Percentiles rank a stretch among this genome's conserved stretches.
Evolutionary conservation across 1,140 invertebrate genomes (phyloP).

Genomic region (Wiebesia pumilae): DNA sequence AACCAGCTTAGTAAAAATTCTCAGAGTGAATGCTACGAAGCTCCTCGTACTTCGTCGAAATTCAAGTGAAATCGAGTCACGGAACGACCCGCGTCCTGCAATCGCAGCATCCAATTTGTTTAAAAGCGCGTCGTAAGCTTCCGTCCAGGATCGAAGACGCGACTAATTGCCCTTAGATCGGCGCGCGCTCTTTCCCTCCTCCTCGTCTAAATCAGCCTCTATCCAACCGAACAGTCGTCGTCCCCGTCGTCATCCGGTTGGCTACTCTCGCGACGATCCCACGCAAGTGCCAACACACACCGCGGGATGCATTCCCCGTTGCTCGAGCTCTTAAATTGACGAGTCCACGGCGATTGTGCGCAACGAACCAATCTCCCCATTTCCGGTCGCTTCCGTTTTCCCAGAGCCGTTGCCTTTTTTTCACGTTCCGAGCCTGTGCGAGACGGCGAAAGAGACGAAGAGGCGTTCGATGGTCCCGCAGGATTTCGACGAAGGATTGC

Average conservation of each 20-base stretch:
- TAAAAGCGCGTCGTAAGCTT: background rate
- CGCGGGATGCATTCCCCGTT: background rate
- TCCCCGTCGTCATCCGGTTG: background rate
- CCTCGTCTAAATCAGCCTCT: constrained; percentile 3
- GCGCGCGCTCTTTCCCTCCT: background rate
- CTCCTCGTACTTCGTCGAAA: no score
- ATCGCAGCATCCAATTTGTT: background rate
- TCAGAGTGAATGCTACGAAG: no score
- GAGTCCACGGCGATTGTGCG: no score
- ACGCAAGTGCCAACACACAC: no score
- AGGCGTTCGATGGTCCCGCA: background rate
- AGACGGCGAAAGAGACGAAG: no score
- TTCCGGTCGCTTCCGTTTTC: background rate
- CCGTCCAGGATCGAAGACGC: background rate
- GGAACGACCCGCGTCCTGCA: background rate
- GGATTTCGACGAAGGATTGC: background rate
- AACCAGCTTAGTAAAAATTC: no score
- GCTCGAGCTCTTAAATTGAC: background rate
- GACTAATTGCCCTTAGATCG: background rate
- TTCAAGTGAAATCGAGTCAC: no score
- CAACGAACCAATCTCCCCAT: no score
- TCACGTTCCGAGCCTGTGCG: no score
- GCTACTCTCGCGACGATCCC: background rate
- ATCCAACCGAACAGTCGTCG: background rate
- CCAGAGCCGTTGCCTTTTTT: background rate